phyloP scores from a whole-genome alignment of 2,113 vertebrate species.

The Vidua macroura region DNA sequence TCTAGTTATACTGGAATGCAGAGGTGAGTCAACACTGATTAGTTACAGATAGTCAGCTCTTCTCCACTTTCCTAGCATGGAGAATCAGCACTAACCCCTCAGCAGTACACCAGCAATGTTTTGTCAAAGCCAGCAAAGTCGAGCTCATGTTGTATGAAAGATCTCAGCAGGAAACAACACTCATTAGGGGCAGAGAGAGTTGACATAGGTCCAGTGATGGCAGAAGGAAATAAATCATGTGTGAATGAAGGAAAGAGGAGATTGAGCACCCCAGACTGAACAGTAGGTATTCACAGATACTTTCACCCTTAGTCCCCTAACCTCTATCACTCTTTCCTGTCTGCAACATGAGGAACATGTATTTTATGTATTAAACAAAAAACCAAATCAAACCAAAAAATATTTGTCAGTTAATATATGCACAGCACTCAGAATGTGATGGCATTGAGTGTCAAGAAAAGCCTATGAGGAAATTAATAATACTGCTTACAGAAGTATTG shows the following conservation, averaged over 20 bases:
- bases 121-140: not conserved
- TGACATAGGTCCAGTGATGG: not conserved
- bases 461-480: not conserved
- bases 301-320: not conserved
- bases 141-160: not conserved
- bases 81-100: not conserved
- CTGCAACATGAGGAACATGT: not conserved
- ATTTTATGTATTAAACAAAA: not conserved
- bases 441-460: not conserved
- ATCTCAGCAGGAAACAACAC: not conserved
- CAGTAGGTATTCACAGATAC: not conserved
- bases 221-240: not conserved
- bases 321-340: not conserved
- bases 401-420: not conserved
- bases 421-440: not conserved
- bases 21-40: not conserved
- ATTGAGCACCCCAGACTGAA: not conserved
- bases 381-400: not conserved
- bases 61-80: not conserved
- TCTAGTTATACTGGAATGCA: not conserved
- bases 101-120: not conserved
- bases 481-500: not conserved
- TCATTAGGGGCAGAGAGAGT: not conserved
- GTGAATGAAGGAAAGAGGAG: not conserved
- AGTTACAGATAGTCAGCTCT: not conserved